Base-by-base conservation (phyloP, 2,888 invertebrate genomes). In the Abrostola tripartita region DNA sequence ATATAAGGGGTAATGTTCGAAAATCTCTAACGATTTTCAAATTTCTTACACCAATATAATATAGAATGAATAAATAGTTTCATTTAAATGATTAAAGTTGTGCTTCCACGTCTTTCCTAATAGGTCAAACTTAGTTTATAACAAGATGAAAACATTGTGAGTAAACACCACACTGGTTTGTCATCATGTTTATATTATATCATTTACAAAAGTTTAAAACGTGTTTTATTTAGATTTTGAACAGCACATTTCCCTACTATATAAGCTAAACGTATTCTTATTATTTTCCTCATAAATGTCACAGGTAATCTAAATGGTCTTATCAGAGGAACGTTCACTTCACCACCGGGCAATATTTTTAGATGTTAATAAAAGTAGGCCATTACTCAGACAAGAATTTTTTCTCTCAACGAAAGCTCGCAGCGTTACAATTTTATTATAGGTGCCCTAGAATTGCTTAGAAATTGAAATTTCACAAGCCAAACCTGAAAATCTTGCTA, bases 381-480 rank as follows among this genome's bases (percentile, higher is more conserved):
- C 87, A 90, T 90, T 85, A 87, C 84, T 89, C 88, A 89, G 81
- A 81, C 78, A 81, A 84, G 87, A 85, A 85, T 86, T 86, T 87
- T 84, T 81, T 71, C 81, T 74, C 81, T 82, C 82, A 74, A 73
- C 58, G 54, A 65, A 65, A 64, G 61, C 59, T 68, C 38, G 58
- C 72, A 76, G 52, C 14, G 47, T 51, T 37, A 66, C 38, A 54
- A 60, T 67, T 51, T 65, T 62, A 36, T 38, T 53, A 38, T 58
- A 44, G 24, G 14, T 38, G 11, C 51, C 24, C 24, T 42, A 38
- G 11, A 12, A 6, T 35, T 37, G 12, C 38, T 68, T 53, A 74
- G 50, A 68, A 47, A 65, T 62, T 71, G 62, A 52, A 47, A 42
- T 52, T 55, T 57, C 10, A 41, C 12, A 60, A 59, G 54, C 59